phyloP scores from a whole-genome alignment of 2,797 vertebrate species.

The Artibeus lituratus region DNA sequence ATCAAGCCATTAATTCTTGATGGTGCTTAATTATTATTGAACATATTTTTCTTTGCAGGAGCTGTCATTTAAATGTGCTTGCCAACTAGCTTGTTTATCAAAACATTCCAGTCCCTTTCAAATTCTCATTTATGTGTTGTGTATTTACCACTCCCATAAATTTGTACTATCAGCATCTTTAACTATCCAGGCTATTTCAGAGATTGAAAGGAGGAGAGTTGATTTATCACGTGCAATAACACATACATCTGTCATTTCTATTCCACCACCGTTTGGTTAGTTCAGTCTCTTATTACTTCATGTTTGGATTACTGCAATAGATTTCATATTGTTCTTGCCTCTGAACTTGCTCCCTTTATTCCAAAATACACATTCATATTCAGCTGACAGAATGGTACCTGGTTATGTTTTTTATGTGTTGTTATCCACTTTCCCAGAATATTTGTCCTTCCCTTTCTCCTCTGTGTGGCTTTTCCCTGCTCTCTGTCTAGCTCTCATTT shows the following conservation, averaged over 20 bases:
- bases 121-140: conserved; percentile 42
- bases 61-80: conserved; percentile 56
- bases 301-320: conserved; percentile 36
- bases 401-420: background rate
- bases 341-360: background rate
- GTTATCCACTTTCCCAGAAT: background rate
- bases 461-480: background rate
- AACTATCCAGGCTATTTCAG: conserved; percentile 48
- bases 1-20: conserved; percentile 65
- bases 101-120: conserved; percentile 53
- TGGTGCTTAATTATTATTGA: conserved; percentile 70
- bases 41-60: conserved; percentile 65
- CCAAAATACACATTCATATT: background rate
- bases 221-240: conserved; percentile 32
- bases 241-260: conserved; percentile 58
- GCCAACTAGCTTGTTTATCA: conserved; percentile 56
- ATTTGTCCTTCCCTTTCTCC: background rate
- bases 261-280: conserved; percentile 13
- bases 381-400: background rate
- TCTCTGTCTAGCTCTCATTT: background rate
- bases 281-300: background rate
- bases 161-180: conserved; percentile 64
- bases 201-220: conserved; percentile 38
- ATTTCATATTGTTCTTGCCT: background rate
- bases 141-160: conserved; percentile 51